phyloP scores from a whole-genome alignment of 2,113 vertebrate genomes.

The Malurus alboscapulatus region DNA sequence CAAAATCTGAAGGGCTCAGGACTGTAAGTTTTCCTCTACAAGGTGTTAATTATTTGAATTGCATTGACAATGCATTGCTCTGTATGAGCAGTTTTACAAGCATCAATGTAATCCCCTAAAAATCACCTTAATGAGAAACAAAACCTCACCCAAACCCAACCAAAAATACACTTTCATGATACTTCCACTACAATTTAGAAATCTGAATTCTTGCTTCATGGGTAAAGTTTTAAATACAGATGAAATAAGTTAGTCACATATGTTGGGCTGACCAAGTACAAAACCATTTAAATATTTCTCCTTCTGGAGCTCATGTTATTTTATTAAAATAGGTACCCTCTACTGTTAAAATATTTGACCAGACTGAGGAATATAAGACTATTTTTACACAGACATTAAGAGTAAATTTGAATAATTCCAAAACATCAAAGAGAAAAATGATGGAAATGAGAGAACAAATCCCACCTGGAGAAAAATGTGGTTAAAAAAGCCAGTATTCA shows the following conservation, averaged over 20 bases:
- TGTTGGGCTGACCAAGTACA: not conserved
- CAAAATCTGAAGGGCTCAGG: not conserved
- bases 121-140: not conserved
- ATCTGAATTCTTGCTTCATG: not conserved
- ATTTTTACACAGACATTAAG: not conserved
- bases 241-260: not conserved
- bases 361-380: not conserved
- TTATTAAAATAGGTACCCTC: not conserved
- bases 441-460: conserved; percentile 5
- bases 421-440: conserved; percentile 16
- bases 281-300: not conserved
- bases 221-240: not conserved
- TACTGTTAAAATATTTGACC: not conserved
- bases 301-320: not conserved
- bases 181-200: not conserved
- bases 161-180: not conserved
- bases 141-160: not conserved
- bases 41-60: not conserved
- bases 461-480: not conserved
- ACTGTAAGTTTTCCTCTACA: not conserved
- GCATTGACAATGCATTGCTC: not conserved
- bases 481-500: not conserved
- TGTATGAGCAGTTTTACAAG: not conserved
- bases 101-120: not conserved
- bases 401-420: not conserved